These are phyloP conservation scores for Lanius collurio DNA, from an alignment of 2,113 vertebrate species.

Conservation along the genomic window DNA sequence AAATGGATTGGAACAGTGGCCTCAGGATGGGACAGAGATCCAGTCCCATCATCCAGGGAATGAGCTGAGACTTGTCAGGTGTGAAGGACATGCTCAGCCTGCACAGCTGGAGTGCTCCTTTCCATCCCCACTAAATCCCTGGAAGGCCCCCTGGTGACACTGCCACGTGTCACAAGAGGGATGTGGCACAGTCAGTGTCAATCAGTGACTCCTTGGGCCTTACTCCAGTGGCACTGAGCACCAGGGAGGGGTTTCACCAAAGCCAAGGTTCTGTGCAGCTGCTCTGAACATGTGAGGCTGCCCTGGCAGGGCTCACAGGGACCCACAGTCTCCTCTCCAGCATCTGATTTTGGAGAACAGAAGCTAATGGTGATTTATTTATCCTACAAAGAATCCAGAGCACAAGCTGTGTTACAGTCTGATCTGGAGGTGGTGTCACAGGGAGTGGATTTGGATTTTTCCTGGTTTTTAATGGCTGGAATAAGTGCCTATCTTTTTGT, in stretches of 20 bases:
- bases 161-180: neutral
- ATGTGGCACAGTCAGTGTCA: neutral
- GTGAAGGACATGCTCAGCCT: neutral
- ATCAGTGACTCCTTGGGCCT: neutral
- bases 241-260: neutral
- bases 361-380: neutral
- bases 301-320: neutral
- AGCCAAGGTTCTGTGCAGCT: neutral
- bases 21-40: neutral
- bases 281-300: neutral
- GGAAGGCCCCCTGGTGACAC: neutral
- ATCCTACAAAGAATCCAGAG: neutral
- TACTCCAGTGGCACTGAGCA: neutral
- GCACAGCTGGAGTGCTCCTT: neutral
- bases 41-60: neutral
- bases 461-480: neutral
- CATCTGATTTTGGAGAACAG: neutral
- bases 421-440: neutral
- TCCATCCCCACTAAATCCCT: neutral
- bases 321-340: neutral
- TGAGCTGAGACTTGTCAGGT: neutral
- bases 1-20: neutral
- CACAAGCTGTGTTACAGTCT: neutral
- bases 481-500: neutral
- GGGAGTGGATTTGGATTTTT: neutral